These are phyloP conservation scores for Heliconius eleuchia DNA, from an alignment of 1,140 invertebrate genomes.

Conservation along the genomic window DNA sequence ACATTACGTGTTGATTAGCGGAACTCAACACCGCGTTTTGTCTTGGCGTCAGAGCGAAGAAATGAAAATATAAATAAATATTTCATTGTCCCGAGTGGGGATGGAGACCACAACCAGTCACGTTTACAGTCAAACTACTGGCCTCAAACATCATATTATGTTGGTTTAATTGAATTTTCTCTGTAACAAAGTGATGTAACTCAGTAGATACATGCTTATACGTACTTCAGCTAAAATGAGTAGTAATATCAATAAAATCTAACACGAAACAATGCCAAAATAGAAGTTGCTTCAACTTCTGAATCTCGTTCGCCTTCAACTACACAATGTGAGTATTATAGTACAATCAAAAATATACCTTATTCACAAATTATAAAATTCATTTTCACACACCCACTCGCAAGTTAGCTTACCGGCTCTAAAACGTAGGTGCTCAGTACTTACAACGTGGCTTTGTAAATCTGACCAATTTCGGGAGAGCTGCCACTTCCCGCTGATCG, in stretches of 20 bases:
- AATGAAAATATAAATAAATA: too few relatives aligned
- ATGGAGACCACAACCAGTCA: too few relatives aligned
- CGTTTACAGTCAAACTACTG: too few relatives aligned
- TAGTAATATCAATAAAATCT: slow-evolving; percentile 21
- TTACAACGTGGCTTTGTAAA: slow-evolving; percentile 71
- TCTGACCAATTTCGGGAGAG: slow-evolving; percentile 54
- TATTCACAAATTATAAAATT: slow-evolving; percentile 44
- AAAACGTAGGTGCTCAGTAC: slow-evolving; percentile 68
- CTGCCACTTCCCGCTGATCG: slow-evolving; percentile 47
- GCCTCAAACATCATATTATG: too few relatives aligned
- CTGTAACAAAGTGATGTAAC: background rate
- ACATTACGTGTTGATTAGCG: too few relatives aligned
- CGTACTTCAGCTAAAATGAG: background rate
- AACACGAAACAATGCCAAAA: slow-evolving; percentile 25
- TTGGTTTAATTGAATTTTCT: background rate
- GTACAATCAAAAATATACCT: slow-evolving; percentile 47
- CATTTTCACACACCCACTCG: slow-evolving; percentile 37
- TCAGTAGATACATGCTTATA: background rate
- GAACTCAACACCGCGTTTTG: too few relatives aligned
- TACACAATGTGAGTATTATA: slow-evolving; percentile 40
- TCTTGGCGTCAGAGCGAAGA: too few relatives aligned
- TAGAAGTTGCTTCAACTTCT: slow-evolving; percentile 43
- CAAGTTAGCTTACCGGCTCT: slow-evolving; percentile 54
- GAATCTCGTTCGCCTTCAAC: slow-evolving; percentile 72
- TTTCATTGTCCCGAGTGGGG: too few relatives aligned